These are phyloP conservation scores for Orius insidiosus DNA, from an alignment of 1,140 invertebrate species.

Conservation along the genomic window DNA sequence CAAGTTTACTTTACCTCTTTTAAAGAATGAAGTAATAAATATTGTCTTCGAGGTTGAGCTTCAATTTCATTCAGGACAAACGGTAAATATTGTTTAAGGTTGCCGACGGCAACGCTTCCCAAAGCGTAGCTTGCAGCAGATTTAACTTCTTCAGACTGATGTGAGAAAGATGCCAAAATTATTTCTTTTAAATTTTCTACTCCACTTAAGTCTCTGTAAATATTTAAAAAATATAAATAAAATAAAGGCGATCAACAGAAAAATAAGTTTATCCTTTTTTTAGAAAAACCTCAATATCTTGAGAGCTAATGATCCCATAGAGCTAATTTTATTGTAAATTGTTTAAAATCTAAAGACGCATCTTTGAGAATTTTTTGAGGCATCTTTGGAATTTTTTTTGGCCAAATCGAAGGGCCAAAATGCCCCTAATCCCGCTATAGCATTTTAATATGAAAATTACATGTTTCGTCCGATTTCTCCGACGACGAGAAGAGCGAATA, in stretches of 20 bases:
- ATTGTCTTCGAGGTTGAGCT: conserved; percentile 82
- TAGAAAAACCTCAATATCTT: too few species aligned
- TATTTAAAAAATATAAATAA: conserved; percentile 4
- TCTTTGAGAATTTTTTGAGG: neutral
- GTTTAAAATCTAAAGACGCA: too few species aligned
- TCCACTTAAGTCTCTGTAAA: conserved; percentile 64
- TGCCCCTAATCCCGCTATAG: too few species aligned
- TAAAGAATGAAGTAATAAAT: conserved; percentile 86
- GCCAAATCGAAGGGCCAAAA: too few species aligned
- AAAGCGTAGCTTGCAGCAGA: conserved; percentile 92
- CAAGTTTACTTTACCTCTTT: conserved; percentile 57
- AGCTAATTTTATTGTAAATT: too few species aligned
- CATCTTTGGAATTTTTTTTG: neutral
- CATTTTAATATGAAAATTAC: too few species aligned
- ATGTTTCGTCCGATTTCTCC: conserved; percentile 91
- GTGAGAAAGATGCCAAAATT: conserved; percentile 57
- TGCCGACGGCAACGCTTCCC: conserved; percentile 87
- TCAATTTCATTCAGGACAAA: conserved; percentile 91
- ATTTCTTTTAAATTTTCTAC: conserved; percentile 54
- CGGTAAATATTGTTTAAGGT: conserved; percentile 81
- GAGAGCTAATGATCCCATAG: too few species aligned
- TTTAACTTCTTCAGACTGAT: conserved; percentile 74
- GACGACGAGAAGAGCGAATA: conserved; percentile 83
- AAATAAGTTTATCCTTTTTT: too few species aligned
- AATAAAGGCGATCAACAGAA: neutral